Base-by-base conservation (phyloP, 2,888 invertebrate genomes). In the Spialia ferax region DNA sequence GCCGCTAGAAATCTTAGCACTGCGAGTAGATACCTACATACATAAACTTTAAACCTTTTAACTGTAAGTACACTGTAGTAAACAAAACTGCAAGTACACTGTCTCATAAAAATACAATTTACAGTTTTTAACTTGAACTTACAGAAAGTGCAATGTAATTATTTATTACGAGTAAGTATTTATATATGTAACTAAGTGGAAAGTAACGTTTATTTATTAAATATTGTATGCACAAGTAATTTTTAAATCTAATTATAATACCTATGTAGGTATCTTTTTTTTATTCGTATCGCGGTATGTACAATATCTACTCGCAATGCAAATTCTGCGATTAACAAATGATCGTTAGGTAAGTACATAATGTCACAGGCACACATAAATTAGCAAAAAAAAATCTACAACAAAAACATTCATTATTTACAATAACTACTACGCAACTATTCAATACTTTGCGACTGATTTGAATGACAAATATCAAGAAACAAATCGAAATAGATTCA, bases 401-500 rank as follows among this genome's bases (percentile, higher is more conserved):
- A 48, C 23, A 91, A 88, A 86, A 88, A 82, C 75, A 76, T 79
- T 79, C 80, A 79, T 81, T 91, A 91, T 92, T 88, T 91, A 92
- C 89, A 93, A 79, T 82, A 85, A 70, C 59, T 61, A 68, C 70
- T 91, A 89, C 84, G 86, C 85, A 84, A 88, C 88, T 91, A 89
- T 82, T 80, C 77, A 89, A 88, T 88, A 87, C 80, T 83, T 84
- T 82, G 86, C 83, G 83, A 87, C 85, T 81, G 86, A 85, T 82
- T 82, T 82, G 81, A 87, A 85, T 86, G 86, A 86, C 80, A 82
- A 78, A 82, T 80, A 81, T 81, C 77, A 80, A 81, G 83, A 91
- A 91, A 89, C 77, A 85, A 92, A 90, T 84, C 77, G 83, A 88
- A 85, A 84, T 84, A 87, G 84, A 81, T 87, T 89, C 83, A 93